phyloP scores from a whole-genome alignment of 2,888 invertebrate species.

The Tipula confusa region DNA sequence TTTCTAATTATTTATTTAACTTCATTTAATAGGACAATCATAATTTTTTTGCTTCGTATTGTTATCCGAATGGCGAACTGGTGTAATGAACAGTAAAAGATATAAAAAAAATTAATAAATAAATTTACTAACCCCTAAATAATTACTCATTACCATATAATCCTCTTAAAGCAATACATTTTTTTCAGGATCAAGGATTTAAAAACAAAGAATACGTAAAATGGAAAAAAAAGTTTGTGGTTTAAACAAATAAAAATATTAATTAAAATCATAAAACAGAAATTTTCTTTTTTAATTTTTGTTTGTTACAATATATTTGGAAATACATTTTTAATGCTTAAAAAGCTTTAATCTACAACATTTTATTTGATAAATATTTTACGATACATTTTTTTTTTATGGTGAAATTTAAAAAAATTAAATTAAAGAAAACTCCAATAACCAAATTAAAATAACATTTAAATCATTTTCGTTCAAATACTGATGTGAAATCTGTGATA shows the following conservation, averaged over 20 bases:
- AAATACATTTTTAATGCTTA: neutral
- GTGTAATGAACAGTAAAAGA: no score
- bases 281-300: neutral
- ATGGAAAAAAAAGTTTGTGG: neutral
- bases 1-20: neutral
- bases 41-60: neutral
- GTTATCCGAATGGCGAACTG: neutral
- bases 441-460: neutral
- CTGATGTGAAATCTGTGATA: neutral
- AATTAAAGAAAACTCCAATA: neutral
- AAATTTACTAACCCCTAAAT: constrained; percentile 26
- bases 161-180: constrained; percentile 27
- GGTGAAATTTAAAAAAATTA: neutral
- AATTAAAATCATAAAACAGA: neutral
- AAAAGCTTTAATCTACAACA: neutral
- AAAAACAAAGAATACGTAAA: constrained; percentile 20
- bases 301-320: neutral
- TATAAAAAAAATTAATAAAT: neutral
- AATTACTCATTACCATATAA: constrained; percentile 29
- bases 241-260: constrained; percentile 3
- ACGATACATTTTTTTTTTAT: neutral
- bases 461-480: neutral
- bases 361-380: neutral
- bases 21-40: neutral
- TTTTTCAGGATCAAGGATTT: constrained; percentile 13